Evolutionary conservation across 2,888 invertebrate species (phyloP).

Genomic region (Hybos culiciformis): DNA sequence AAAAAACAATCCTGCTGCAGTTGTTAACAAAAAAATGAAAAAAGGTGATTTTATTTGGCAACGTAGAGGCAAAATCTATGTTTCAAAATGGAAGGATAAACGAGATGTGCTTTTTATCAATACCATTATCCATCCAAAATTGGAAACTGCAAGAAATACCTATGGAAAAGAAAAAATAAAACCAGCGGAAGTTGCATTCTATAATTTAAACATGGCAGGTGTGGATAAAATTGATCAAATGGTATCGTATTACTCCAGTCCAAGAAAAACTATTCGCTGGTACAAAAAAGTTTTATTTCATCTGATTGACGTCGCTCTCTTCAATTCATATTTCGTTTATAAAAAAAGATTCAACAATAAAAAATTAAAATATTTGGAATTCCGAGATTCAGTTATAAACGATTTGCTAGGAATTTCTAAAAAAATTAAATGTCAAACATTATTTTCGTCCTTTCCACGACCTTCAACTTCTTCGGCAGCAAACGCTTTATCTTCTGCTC

Average conservation of each 20-base stretch:
- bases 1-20: conserved; percentile 1
- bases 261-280: conserved; percentile 7
- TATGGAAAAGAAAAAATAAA: conserved; percentile 5
- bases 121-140: background rate
- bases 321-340: background rate
- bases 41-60: conserved; percentile 3
- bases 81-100: conserved; percentile 1
- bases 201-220: conserved; percentile 9
- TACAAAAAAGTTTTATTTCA: conserved; percentile 4
- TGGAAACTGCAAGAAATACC: conserved; percentile 1
- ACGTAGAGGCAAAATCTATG: background rate
- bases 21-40: conserved; percentile 1
- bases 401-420: background rate
- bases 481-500: background rate
- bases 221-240: conserved; percentile 10
- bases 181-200: conserved; percentile 7
- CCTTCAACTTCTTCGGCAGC: background rate
- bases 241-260: conserved; percentile 10
- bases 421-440: background rate
- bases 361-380: background rate
- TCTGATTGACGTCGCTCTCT: background rate
- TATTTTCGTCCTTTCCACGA: too few species aligned
- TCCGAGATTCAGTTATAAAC: background rate
- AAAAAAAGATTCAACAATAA: background rate
- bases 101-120: background rate